phyloP scores from a whole-genome alignment of 2,888 invertebrate species.

The Tricholauxania praeusta region DNA sequence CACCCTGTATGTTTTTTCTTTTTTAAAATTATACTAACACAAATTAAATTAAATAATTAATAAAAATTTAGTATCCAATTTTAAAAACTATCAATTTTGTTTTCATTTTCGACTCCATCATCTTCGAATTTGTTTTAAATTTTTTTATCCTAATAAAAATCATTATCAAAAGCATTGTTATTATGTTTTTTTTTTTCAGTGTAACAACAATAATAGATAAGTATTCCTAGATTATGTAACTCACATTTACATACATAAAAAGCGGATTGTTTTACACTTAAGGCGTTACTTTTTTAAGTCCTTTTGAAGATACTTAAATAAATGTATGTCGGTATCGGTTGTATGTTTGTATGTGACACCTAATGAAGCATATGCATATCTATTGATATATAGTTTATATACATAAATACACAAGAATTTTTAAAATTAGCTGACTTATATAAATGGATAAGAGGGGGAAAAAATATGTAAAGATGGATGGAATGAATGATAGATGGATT shows the following conservation, averaged over 20 bases:
- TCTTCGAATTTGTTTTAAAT: slow-evolving; percentile 3
- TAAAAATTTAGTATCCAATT: not conserved
- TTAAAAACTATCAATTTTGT: no score
- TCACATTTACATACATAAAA: slow-evolving; percentile 48
- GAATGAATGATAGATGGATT: no score
- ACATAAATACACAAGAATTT: slow-evolving; percentile 11
- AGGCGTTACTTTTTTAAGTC: slow-evolving; percentile 47
- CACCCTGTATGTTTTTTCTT: no score
- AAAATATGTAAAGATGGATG: no score
- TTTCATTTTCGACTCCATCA: no score
- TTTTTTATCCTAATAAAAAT: slow-evolving; percentile 32
- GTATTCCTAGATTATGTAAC: slow-evolving; percentile 27
- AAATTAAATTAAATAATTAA: no score
- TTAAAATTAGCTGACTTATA: not conserved
- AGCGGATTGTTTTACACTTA: slow-evolving; percentile 52
- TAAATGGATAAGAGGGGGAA: no score
- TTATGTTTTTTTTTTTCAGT: slow-evolving; percentile 2
- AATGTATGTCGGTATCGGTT: not conserved
- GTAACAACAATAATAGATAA: slow-evolving; percentile 27
- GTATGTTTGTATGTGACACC: slow-evolving; percentile 1
- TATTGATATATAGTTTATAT: slow-evolving; percentile 5
- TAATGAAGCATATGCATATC: slow-evolving; percentile 18
- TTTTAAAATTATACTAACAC: no score
- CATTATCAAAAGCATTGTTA: slow-evolving; percentile 31
- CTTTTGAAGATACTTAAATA: not conserved